These are phyloP conservation scores for Blastomussa wellsi DNA, from an alignment of 92 coral and sea anemone genomes.

Conservation along the genomic window DNA sequence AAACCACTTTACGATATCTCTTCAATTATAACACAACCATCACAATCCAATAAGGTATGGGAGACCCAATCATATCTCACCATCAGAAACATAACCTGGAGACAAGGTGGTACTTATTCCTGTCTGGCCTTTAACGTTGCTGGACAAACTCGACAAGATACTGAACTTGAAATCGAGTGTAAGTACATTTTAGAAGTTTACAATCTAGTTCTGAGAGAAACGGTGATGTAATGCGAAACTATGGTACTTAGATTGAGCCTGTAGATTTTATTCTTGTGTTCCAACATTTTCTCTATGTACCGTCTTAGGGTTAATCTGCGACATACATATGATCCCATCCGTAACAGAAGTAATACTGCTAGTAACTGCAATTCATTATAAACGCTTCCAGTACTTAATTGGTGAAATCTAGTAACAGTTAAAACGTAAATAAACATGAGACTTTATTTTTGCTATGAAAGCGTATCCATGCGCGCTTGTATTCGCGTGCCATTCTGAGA, in stretches of 20 bases:
- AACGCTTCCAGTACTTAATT: background rate
- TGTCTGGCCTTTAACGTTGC: conserved; percentile 61
- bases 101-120: conserved; percentile 40
- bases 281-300: no score
- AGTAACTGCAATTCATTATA: background rate
- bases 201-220: background rate
- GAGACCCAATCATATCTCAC: conserved; percentile 26
- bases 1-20: conserved; percentile 42
- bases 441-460: no score
- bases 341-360: background rate
- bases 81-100: conserved; percentile 42
- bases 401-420: no score
- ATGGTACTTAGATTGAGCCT: no score
- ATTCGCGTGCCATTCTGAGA: no score
- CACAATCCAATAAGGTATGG: background rate
- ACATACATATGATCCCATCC: background rate
- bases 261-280: background rate
- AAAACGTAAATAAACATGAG: no score
- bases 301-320: background rate
- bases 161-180: conserved; percentile 65
- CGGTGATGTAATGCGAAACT: background rate
- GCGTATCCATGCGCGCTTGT: no score
- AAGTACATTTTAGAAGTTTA: conserved; percentile 1
- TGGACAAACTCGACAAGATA: conserved; percentile 21
- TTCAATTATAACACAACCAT: background rate